Evolutionary conservation across 2,888 invertebrate species (phyloP).

Genomic region (Caenorhabditis parvicauda): DNA sequence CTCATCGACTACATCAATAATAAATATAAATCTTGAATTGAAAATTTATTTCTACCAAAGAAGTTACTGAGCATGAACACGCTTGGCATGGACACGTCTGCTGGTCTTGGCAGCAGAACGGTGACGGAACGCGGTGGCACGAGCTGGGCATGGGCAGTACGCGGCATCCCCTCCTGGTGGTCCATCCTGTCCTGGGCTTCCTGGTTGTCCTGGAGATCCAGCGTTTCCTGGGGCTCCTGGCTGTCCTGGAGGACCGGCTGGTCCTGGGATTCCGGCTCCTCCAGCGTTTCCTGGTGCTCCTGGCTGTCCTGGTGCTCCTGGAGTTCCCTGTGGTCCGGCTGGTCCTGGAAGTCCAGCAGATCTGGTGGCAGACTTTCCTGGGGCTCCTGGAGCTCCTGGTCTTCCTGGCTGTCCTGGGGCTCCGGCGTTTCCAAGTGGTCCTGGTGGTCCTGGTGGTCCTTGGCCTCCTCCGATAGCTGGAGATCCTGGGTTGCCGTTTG

Average conservation of each 20-base stretch:
- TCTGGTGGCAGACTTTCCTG: conserved; percentile 27
- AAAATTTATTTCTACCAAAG: too few species aligned
- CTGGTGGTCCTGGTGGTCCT: conserved; percentile 33
- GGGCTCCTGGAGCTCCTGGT: conserved; percentile 38
- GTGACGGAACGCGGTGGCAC: conserved; percentile 13
- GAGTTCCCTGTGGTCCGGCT: conserved; percentile 15
- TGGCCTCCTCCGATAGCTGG: conserved; percentile 23
- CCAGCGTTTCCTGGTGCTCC: conserved; percentile 24
- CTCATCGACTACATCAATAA: too few species aligned
- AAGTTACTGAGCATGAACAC: too few species aligned
- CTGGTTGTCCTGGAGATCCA: too few species aligned
- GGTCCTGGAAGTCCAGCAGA: conserved; percentile 16
- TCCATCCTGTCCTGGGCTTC: too few species aligned
- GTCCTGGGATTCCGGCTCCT: conserved; percentile 23
- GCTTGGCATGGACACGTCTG: conserved; percentile 23
- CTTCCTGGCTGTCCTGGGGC: conserved; percentile 31
- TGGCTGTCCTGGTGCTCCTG: conserved; percentile 21
- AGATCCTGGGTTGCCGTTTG: conserved; percentile 33
- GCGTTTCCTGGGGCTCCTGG: conserved; percentile 20
- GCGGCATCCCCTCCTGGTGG: conserved; percentile 30
- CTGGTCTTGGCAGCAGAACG: conserved; percentile 24
- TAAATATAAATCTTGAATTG: too few species aligned
- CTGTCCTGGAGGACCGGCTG: conserved; percentile 14
- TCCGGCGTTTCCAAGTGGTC: conserved; percentile 40
- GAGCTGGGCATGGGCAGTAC: conserved; percentile 28